Base-by-base conservation (phyloP, 2,797 vertebrate species). In the Chaunax sp. region DNA sequence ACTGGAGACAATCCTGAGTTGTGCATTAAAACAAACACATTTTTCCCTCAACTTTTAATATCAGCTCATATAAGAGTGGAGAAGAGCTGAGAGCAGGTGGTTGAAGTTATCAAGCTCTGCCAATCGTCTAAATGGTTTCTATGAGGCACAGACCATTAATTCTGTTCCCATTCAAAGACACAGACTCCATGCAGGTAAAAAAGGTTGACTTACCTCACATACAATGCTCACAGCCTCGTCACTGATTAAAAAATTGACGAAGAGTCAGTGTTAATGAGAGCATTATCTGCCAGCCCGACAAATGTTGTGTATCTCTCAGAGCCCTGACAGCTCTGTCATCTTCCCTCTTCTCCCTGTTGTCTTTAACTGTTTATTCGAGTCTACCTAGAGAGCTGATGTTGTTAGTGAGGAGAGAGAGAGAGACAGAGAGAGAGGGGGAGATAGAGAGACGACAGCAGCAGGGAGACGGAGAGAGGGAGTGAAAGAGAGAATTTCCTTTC, bases 341-440 rank as follows among this genome's bases (percentile, higher is more conserved):
- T 80, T 84, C 62, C 69, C 82, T 77, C 77, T 52, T 67, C 79
- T 81, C 83, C 74, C 86, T 86, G 63, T 78, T 84, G 82, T 90
- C 87, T 81, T 76, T 79, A 72, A 90, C 88, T 86, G 89, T 89
- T 91, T 89, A 88, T 82, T 91, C 78, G 77, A 89, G 56, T 90
- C 87, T 87, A 93, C 91, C 91, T 90, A 87, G 82, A 86, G 86
- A 90, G 87, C 92, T 93, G 92, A 92, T 93, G 91, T 87, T 90
- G 91, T 80, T 80, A 84, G 83, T 66, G 75, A 87, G 79, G 59
- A 80, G 77, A 66, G 75, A 70, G 78, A 69, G 67, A 65, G 80
- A 65, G 35, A 37, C 8, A 67, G 86, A 70, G 73, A 57, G 73
- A 54, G 81, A 78, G 81, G 71, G 87, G 53, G 65, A 58, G 72